These are phyloP conservation scores for Microcebus tavaratra DNA, from an alignment of 2,113 vertebrate species.

Conservation along the genomic window DNA sequence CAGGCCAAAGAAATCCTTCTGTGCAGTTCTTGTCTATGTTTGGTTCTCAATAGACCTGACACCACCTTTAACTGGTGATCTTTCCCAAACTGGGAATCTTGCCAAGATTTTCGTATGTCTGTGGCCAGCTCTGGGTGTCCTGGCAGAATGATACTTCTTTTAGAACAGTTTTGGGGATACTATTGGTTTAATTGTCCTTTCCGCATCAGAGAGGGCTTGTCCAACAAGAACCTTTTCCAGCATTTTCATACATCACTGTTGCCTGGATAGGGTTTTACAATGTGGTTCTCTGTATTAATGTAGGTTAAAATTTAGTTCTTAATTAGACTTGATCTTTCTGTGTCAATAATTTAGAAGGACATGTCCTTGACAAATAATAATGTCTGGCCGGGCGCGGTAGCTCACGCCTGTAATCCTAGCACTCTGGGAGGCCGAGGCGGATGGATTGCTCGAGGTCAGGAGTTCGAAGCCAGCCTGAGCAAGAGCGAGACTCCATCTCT, in stretches of 20 bases:
- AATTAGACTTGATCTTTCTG: not conserved
- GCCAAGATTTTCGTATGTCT: not conserved
- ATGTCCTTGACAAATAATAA: not conserved
- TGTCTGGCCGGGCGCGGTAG: not conserved
- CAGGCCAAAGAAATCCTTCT: not conserved
- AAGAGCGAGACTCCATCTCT: too few species aligned
- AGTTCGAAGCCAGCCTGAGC: too few species aligned
- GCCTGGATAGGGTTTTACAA: not conserved
- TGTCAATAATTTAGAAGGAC: slow-evolving; percentile 13
- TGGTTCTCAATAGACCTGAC: not conserved
- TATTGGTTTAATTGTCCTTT: not conserved
- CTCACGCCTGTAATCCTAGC: too few species aligned
- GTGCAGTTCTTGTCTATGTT: not conserved
- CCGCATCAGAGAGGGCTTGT: not conserved
- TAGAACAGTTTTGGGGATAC: not conserved
- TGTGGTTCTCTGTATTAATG: slow-evolving; percentile 23
- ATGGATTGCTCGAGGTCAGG: too few species aligned
- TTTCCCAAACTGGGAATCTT: not conserved
- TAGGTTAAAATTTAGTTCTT: slow-evolving; percentile 24
- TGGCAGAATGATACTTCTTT: not conserved
- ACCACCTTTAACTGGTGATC: not conserved
- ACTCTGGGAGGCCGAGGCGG: too few species aligned
- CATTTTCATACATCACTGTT: not conserved
- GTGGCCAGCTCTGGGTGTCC: not conserved
- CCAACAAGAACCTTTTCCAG: not conserved